Evolutionary conservation across 2,113 vertebrate species (phyloP).

Genomic region (Rhabdomys dilectus): DNA sequence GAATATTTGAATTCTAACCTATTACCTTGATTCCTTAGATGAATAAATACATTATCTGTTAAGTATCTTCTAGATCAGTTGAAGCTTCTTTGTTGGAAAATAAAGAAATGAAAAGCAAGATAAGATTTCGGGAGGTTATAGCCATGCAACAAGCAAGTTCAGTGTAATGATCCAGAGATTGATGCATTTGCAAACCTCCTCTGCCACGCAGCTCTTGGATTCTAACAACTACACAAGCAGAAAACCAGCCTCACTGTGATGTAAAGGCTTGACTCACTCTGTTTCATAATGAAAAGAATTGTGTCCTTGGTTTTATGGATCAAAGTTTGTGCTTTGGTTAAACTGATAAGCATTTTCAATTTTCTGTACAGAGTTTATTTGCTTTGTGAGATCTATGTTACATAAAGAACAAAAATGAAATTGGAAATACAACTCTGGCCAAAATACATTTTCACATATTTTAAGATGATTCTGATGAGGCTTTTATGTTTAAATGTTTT

Average conservation of each 20-base stretch:
- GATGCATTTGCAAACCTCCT: conserved; percentile 38
- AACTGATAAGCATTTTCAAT: conserved; percentile 82
- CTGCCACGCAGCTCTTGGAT: conserved; percentile 11
- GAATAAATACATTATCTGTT: background rate
- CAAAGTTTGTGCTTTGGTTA: conserved; percentile 76
- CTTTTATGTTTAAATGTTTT: conserved; percentile 61
- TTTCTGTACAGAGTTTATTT: conserved; percentile 72
- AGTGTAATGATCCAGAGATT: conserved; percentile 59
- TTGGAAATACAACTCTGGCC: conserved; percentile 59
- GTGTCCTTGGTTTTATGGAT: conserved; percentile 58
- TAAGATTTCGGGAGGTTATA: background rate
- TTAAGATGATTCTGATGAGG: conserved; percentile 21
- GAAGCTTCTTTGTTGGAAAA: conserved; percentile 28
- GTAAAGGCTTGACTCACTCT: conserved; percentile 44
- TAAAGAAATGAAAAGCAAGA: background rate
- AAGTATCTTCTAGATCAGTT: conserved; percentile 57
- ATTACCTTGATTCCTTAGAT: conserved; percentile 25
- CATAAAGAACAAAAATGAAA: conserved; percentile 75
- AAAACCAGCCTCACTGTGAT: conserved; percentile 30
- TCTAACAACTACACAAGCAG: background rate
- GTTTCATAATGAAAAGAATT: conserved; percentile 70
- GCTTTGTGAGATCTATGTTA: conserved; percentile 60
- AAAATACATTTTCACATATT: conserved; percentile 74
- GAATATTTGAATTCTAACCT: background rate
- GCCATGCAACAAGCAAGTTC: background rate